Conservation (phyloP, 2,888 invertebrate genomes). For the Hartigia nigra region DNA sequence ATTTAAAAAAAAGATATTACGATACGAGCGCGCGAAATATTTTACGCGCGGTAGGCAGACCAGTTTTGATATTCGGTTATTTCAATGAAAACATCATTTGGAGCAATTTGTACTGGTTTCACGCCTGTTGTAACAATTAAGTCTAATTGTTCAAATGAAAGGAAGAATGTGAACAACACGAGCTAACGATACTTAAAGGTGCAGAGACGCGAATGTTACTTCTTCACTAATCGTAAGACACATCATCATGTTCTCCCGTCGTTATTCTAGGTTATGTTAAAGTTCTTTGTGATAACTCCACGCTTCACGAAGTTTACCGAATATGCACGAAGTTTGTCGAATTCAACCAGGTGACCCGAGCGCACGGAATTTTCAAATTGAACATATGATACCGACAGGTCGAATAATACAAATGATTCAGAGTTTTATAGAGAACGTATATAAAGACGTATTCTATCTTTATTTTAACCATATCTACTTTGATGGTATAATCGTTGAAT, state of each 20-base stretch:
- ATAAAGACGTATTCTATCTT: background rate
- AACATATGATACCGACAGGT: background rate
- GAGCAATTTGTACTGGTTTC: background rate
- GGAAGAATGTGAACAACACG: background rate
- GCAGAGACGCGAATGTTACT: background rate
- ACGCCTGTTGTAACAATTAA: background rate
- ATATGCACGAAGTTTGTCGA: background rate
- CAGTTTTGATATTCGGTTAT: background rate
- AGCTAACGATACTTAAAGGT: background rate
- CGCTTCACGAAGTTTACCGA: conserved; percentile 15
- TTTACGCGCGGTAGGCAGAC: background rate
- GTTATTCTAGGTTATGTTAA: conserved; percentile 10
- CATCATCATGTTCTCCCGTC: background rate
- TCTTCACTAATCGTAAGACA: background rate
- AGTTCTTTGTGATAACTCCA: conserved; percentile 26
- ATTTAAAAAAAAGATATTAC: background rate
- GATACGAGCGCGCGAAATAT: background rate
- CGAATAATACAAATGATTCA: background rate
- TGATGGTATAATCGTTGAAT: background rate
- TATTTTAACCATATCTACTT: background rate
- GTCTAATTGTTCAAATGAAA: background rate
- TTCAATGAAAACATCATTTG: background rate
- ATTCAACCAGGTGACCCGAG: background rate
- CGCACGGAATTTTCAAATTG: background rate
- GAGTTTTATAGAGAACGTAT: background rate